Percentiles rank a stretch among this genome's conserved stretches.
Evolutionary conservation across 2,888 invertebrate species (phyloP).

Genomic region (Coenonympha arcania): DNA sequence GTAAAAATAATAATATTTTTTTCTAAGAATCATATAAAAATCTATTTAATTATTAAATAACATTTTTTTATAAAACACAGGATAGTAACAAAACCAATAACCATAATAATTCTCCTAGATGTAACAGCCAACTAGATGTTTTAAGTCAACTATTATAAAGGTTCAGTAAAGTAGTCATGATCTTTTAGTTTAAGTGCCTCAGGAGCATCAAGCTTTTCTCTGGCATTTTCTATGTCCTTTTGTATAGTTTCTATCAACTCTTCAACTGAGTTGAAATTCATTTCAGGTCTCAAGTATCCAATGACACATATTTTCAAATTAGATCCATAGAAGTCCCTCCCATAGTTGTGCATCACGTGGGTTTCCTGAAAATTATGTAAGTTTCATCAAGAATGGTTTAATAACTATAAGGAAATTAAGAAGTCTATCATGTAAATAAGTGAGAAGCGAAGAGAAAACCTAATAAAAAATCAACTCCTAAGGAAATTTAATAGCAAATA

Average conservation of each 20-base stretch:
- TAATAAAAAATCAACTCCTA: not conserved
- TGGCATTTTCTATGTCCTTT: constrained; percentile 83
- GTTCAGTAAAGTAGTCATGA: constrained; percentile 67
- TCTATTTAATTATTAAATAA: not conserved
- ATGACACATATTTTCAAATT: constrained; percentile 83
- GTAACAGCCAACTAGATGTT: not conserved
- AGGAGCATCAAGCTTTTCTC: constrained; percentile 73
- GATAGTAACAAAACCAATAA: not conserved
- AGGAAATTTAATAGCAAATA: not conserved
- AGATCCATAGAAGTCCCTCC: constrained; percentile 89
- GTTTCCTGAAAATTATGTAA: constrained; percentile 79
- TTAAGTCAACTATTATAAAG: too few relatives aligned
- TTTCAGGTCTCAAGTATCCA: constrained; percentile 89
- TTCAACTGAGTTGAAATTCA: constrained; percentile 83
- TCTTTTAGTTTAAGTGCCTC: constrained; percentile 64
- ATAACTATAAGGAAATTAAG: not conserved
- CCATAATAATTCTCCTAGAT: not conserved
- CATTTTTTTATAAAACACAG: not conserved
- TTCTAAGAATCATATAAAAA: not conserved
- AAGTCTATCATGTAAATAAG: too few relatives aligned
- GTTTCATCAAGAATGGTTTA: too few relatives aligned
- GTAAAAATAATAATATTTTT: not conserved
- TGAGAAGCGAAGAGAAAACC: too few relatives aligned
- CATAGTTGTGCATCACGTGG: constrained; percentile 88
- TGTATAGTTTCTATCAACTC: constrained; percentile 84